These are phyloP conservation scores for Hyla sarda DNA, from an alignment of 2,113 vertebrate species.

Conservation along the genomic window DNA sequence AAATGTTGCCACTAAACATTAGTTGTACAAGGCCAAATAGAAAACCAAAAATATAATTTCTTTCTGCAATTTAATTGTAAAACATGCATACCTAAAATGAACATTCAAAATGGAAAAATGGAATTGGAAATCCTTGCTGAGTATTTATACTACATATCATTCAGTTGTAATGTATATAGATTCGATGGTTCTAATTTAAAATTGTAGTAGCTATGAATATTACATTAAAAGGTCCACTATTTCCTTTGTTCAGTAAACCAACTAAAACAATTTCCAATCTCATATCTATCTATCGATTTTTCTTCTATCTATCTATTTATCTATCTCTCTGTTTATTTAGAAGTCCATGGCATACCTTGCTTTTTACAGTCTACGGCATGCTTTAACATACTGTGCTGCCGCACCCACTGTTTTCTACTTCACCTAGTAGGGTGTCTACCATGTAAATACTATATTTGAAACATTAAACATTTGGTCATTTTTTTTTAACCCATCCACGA, in stretches of 20 bases:
- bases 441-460: no score
- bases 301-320: no score
- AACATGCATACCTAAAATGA: conserved; percentile 1
- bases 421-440: no score
- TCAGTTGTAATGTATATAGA: not conserved
- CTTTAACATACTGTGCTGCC: no score
- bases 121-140: not conserved
- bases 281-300: not conserved
- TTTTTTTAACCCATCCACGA: no score
- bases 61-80: conserved; percentile 1
- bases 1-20: conserved; percentile 31
- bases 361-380: no score
- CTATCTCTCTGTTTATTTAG: no score
- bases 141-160: not conserved
- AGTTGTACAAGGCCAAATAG: conserved; percentile 23
- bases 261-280: not conserved
- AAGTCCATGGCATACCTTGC: no score
- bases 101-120: not conserved
- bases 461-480: no score
- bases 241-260: not conserved
- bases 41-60: conserved; percentile 33
- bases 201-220: not conserved
- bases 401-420: no score
- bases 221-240: not conserved
- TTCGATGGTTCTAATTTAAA: not conserved